Conservation (phyloP, 2,888 invertebrate species). For the Drosophila prolongata region DNA sequence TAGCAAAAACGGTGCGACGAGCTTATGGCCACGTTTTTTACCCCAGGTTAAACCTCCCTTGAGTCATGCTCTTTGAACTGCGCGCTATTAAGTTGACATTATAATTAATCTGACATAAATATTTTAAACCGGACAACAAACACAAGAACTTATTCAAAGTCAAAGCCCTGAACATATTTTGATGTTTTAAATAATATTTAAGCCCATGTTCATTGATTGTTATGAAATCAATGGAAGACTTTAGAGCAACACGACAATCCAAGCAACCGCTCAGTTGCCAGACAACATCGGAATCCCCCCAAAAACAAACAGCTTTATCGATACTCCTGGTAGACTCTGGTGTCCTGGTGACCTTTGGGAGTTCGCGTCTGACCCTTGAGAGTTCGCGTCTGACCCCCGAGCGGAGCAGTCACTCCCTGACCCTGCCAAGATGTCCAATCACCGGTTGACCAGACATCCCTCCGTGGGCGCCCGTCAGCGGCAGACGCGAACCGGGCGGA, state of each 20-base stretch:
- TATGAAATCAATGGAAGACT: not conserved
- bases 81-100: too few species aligned
- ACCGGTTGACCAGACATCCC: not conserved
- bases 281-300: slow-evolving; percentile 13
- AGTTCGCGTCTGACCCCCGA: not conserved
- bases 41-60: too few species aligned
- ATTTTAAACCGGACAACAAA: too few species aligned
- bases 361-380: not conserved
- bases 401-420: not conserved
- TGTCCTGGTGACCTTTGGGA: not conserved
- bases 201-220: slow-evolving; percentile 3
- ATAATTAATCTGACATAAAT: too few species aligned
- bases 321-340: slow-evolving; percentile 1
- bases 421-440: not conserved
- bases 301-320: slow-evolving; percentile 32
- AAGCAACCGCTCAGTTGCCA: slow-evolving; percentile 35
- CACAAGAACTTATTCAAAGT: too few species aligned
- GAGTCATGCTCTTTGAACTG: too few species aligned
- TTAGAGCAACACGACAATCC: slow-evolving; percentile 12
- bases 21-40: too few species aligned
- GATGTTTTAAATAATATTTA: not conserved
- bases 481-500: slow-evolving; percentile 7
- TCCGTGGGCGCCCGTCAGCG: slow-evolving; percentile 30
- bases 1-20: too few species aligned
- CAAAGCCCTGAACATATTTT: too few species aligned